Percentiles rank a stretch among this genome's conserved stretches.
Evolutionary conservation across 2,797 vertebrate species (phyloP).

Genomic region (Bucorvus abyssinicus): DNA sequence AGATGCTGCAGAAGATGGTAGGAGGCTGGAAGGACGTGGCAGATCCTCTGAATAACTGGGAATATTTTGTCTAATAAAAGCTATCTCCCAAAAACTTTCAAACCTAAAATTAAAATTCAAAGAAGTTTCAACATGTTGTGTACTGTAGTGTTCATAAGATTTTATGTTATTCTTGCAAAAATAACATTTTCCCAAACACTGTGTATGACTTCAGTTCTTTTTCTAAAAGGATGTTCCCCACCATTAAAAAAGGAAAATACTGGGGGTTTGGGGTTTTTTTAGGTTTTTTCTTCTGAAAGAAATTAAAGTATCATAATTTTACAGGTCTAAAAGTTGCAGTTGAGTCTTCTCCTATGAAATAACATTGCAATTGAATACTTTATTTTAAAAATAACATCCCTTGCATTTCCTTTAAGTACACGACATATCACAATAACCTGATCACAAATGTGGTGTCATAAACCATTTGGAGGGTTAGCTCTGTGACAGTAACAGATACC

Average conservation of each 20-base stretch:
- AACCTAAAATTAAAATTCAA: constrained; percentile 73
- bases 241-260: not conserved
- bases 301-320: not conserved
- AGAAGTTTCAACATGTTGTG: not conserved
- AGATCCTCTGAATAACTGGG: constrained; percentile 71
- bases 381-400: not conserved
- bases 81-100: constrained; percentile 88
- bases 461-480: not conserved
- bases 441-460: not conserved
- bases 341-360: not conserved
- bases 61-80: constrained; percentile 83
- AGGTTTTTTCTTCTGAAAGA: not conserved
- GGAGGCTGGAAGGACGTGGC: constrained; percentile 71
- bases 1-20: constrained; percentile 28
- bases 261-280: too few relatives aligned
- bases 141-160: not conserved
- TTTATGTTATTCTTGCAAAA: not conserved
- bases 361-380: not conserved
- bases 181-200: not conserved
- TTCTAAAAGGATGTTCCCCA: not conserved
- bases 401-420: not conserved
- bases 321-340: not conserved
- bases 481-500: constrained; percentile 70
- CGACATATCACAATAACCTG: not conserved
- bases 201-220: not conserved